phyloP scores from a whole-genome alignment of 2,113 vertebrate genomes.

The Lepisosteus oculatus region DNA sequence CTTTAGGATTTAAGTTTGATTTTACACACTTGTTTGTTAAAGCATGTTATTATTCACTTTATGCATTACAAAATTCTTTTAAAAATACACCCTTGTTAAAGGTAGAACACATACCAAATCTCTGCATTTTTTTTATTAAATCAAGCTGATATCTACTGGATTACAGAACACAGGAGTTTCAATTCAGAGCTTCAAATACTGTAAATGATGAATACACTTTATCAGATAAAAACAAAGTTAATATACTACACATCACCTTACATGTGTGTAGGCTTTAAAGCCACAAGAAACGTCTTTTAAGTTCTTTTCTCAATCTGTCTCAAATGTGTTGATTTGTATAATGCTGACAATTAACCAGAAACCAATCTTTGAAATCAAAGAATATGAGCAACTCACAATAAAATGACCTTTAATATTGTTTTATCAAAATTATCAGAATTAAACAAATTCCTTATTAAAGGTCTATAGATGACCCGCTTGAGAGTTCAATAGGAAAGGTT shows the following conservation, averaged over 20 bases:
- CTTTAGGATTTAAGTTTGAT: too few relatives aligned
- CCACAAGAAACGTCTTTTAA: neutral
- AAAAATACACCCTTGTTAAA: neutral
- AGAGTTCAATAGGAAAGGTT: too few relatives aligned
- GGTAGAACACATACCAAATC: neutral
- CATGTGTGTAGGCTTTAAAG: neutral
- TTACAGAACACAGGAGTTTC: neutral
- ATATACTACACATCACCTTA: neutral
- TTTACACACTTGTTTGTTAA: too few relatives aligned
- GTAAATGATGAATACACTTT: neutral
- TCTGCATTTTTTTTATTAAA: neutral
- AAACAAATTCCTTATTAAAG: too few relatives aligned
- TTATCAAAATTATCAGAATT: too few relatives aligned
- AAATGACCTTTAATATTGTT: too few relatives aligned
- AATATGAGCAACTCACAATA: too few relatives aligned
- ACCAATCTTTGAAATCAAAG: too few relatives aligned
- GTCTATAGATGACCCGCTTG: too few relatives aligned
- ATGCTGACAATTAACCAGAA: too few relatives aligned
- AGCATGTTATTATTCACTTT: too few relatives aligned
- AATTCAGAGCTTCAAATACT: too few relatives aligned
- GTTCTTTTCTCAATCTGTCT: neutral
- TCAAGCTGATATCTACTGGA: conserved; percentile 10
- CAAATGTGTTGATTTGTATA: neutral
- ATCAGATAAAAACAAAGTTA: neutral
- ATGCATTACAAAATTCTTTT: neutral